Base-by-base conservation (phyloP, 2,888 invertebrate species). In the Poecilus cupreus region DNA sequence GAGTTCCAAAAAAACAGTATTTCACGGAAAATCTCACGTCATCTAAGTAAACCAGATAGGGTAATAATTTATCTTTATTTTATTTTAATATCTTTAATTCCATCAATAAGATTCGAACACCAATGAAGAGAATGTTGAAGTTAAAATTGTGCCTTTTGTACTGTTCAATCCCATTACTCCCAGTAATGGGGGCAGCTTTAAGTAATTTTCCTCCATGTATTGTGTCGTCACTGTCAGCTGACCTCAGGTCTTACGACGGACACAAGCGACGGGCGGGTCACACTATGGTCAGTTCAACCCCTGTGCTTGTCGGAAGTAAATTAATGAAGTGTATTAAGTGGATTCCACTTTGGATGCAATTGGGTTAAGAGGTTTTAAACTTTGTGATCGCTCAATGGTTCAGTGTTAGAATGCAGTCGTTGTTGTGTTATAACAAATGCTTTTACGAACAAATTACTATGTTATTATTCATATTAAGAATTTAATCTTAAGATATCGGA, bases 111-210 rank as follows among this genome's bases (percentile, higher is more conserved):
- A 32, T 32, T 32, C 32, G 6, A 32, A 32, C 4, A 6, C 8
- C 18, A 18, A 49, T 10, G 6, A 8, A 16, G 49, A 3, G 89
- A 89, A 87, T 85, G 84, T 84, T 84, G 86, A 83, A 87, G 84
- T 90, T 90, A 89, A 90, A 90, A 90, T 60, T 60, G 57, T 80
- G 72, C 75, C 80, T 78, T 78, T 54, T 54, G 46, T 46, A 46
- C n/a, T 46, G 46, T 10, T 46, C 46, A 16, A 16, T 13, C 3
- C 46, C 46, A 46, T 46, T 46, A 46, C 13, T 46, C 46, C 3
- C 2, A 4, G n/a, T 46, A 46, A 46, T 46, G 46, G 46, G 46
- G 46, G 13, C 46, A 46, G 46, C 54, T 22, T 54, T 54, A 54
- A 54, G 54, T 54, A 54, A 54, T 54, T 22, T 54, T 54, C 54